These are phyloP conservation scores for Diabrotica undecimpunctata DNA, from an alignment of 1,140 invertebrate genomes.

Conservation along the genomic window DNA sequence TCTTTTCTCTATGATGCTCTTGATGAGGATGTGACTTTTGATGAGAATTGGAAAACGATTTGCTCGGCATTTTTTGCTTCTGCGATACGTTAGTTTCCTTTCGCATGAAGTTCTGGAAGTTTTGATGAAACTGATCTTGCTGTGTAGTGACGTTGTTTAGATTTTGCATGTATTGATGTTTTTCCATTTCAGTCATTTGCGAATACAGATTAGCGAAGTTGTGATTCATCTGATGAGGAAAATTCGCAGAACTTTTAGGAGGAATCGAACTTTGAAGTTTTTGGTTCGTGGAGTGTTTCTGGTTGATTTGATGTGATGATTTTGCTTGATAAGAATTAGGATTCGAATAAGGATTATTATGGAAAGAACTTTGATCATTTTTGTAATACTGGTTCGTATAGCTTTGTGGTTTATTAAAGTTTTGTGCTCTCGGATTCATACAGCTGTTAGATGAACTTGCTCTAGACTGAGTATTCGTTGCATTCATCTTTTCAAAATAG, in stretches of 20 bases:
- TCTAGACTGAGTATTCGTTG: constrained; percentile 10
- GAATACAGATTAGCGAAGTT: constrained; percentile 24
- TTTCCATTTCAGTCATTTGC: constrained; percentile 15
- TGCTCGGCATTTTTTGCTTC: constrained; percentile 26
- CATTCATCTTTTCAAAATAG: constrained; percentile 31
- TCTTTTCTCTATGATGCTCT: constrained; percentile 16
- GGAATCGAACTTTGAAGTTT: too few species aligned
- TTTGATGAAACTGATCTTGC: constrained; percentile 25
- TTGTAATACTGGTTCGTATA: constrained; percentile 19
- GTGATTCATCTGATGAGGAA: background rate
- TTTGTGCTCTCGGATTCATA: constrained; percentile 9
- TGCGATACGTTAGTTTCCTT: constrained; percentile 14
- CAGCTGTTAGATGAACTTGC: constrained; percentile 20
- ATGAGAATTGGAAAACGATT: constrained; percentile 26
- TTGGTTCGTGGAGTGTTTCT: background rate
- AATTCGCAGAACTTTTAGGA: background rate
- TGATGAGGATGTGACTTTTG: constrained; percentile 7
- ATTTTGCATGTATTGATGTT: constrained; percentile 3
- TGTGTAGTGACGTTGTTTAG: background rate
- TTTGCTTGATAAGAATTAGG: background rate
- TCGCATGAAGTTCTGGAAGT: constrained; percentile 20
- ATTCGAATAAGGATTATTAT: constrained; percentile 41
- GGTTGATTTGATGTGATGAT: background rate
- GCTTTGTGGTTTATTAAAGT: constrained; percentile 22
- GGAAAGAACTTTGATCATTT: constrained; percentile 10